phyloP scores from a whole-genome alignment of 2,888 invertebrate species.

The Nephrotoma flavescens region DNA sequence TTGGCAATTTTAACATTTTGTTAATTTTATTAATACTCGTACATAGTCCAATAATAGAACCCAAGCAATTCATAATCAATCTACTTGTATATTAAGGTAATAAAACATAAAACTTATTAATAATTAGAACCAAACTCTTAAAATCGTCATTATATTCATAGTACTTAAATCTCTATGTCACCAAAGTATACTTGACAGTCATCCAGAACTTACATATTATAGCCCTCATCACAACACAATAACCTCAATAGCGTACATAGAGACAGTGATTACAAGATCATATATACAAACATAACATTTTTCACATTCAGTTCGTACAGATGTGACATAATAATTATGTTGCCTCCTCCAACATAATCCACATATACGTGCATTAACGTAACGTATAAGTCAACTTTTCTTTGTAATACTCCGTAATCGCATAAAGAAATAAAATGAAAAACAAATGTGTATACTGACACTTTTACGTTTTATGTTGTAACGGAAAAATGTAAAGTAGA shows the following conservation, averaged over 20 bases:
- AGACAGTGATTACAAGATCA: neutral
- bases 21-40: no score
- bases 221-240: neutral
- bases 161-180: neutral
- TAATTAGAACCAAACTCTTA: no score
- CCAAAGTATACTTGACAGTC: neutral
- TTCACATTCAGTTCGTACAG: neutral
- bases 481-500: neutral
- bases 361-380: neutral
- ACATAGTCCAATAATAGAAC: no score
- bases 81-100: no score
- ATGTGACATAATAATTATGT: neutral
- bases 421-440: neutral
- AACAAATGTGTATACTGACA: neutral
- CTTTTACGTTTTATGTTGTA: neutral
- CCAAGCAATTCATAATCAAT: no score
- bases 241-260: neutral
- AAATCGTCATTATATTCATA: neutral
- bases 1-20: no score
- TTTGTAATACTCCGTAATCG: neutral
- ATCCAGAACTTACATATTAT: neutral
- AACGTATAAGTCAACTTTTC: neutral
- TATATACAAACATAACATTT: neutral
- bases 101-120: no score
- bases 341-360: neutral